phyloP scores from a whole-genome alignment of 2,888 invertebrate species.

The Ophion obscuratus region DNA sequence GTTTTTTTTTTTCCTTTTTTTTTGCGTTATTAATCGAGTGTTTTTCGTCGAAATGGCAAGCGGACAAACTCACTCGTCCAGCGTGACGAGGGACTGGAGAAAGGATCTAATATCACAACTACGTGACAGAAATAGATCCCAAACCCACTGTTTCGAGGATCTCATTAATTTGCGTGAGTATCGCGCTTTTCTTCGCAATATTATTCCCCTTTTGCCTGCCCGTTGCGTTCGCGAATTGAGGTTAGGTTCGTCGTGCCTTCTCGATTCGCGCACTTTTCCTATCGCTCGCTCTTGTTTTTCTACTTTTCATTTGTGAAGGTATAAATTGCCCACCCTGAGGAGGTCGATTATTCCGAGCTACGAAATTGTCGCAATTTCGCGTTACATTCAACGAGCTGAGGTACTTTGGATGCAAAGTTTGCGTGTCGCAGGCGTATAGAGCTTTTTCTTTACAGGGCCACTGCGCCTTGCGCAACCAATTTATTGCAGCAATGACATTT shows the following conservation, averaged over 20 bases:
- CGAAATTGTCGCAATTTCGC: too few relatives aligned
- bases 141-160: constrained; percentile 91
- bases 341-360: background rate
- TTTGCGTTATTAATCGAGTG: background rate
- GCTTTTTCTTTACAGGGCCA: too few relatives aligned
- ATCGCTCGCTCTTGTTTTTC: background rate
- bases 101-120: constrained; percentile 89
- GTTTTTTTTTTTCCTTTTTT: constrained; percentile 28
- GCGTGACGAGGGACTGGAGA: constrained; percentile 87
- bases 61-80: constrained; percentile 73
- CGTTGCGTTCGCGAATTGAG: too few relatives aligned
- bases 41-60: constrained; percentile 75
- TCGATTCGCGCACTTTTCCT: background rate
- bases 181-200: too few relatives aligned
- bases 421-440: too few relatives aligned
- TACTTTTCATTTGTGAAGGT: background rate
- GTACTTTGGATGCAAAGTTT: too few relatives aligned
- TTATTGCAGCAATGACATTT: too few relatives aligned
- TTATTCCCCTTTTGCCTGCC: too few relatives aligned
- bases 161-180: constrained; percentile 92
- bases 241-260: background rate
- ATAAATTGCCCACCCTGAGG: background rate
- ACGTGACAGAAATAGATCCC: constrained; percentile 90
- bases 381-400: too few relatives aligned
- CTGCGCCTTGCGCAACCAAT: too few relatives aligned